Evolutionary conservation across 2,113 vertebrate genomes (phyloP), one percentile per base, ranked within the genome.

Genomic region (Furnarius figulus): DNA sequence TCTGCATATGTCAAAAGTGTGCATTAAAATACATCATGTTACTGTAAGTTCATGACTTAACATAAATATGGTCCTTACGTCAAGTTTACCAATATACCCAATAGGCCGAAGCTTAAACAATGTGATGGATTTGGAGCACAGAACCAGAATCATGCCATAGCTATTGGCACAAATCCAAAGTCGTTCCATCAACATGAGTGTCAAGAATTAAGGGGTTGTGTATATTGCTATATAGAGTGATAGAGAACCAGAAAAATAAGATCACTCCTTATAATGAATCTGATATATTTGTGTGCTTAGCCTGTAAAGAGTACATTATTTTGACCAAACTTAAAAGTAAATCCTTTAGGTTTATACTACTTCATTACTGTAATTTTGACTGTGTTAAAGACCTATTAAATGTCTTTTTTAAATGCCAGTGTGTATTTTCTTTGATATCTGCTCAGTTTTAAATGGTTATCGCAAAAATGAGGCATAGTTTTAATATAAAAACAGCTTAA

Each of bases 121-220:
- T 9, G 8, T n/a, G 10, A 10, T 0, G 0, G 39, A 24, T 18
- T 77, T 63, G 19, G 79, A 79, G 10, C n/a, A 19, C 6, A 46
- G 35, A 72, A 63, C 12, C 21, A 30, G 31, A 67, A 42, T 59
- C 25, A 23, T 10, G 55, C 30, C 2, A 3, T 16, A 19, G 12
- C 1, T 73, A 35, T 30, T 66, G 42, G 10, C 59, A 73, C 27
- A 90, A 90, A 90, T 67, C 28, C 63, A 63, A 31, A 73, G 20
- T 55, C 27, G 42, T 20, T 52, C 27, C 16, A 25, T 82, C 10
- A 33, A 5, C 20, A 23, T 70, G 22, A 74, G 73, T 28, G 42
- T 21, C 67, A 80, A 3, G 71, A 86, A 70, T 84, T 46, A 89
- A 35, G 19, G 17, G 18, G 71, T 55, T 74, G 30, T 16, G 27